These are phyloP conservation scores for Nothoprocta perdicaria DNA, from an alignment of 2,113 vertebrate species.

Conservation along the genomic window DNA sequence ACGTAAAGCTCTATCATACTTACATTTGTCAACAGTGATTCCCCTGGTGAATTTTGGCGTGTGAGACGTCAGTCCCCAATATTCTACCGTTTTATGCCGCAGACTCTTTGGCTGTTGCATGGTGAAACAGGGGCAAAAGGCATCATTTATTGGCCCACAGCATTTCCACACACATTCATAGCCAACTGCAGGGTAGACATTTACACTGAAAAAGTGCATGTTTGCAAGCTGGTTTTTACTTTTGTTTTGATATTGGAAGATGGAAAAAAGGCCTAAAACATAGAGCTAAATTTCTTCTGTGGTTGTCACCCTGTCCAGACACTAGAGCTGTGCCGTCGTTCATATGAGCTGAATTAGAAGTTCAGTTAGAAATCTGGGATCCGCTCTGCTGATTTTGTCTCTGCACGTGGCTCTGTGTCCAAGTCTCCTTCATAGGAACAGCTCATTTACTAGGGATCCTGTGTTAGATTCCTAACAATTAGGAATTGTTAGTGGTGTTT, in stretches of 20 bases:
- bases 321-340: fast-evolving
- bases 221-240: not conserved
- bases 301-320: not conserved
- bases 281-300: not conserved
- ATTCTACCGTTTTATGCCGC: not conserved
- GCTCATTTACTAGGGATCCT: not conserved
- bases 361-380: not conserved
- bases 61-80: not conserved
- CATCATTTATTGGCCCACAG: not conserved
- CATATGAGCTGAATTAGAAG: fast-evolving
- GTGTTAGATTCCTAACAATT: too few relatives aligned
- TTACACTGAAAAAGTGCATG: not conserved
- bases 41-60: not conserved
- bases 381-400: not conserved
- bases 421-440: not conserved
- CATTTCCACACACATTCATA: not conserved
- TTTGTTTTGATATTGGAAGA: not conserved
- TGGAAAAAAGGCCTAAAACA: not conserved
- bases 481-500: not conserved
- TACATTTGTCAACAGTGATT: not conserved
- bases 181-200: not conserved
- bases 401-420: not conserved
- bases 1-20: not conserved
- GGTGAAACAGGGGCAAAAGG: not conserved
- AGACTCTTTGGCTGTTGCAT: not conserved